A percentile compares a stretch with the other conserved stretches of the same genome.
phyloP scores from a whole-genome alignment of 2,113 vertebrate species.

The Ptyas mucosa region DNA sequence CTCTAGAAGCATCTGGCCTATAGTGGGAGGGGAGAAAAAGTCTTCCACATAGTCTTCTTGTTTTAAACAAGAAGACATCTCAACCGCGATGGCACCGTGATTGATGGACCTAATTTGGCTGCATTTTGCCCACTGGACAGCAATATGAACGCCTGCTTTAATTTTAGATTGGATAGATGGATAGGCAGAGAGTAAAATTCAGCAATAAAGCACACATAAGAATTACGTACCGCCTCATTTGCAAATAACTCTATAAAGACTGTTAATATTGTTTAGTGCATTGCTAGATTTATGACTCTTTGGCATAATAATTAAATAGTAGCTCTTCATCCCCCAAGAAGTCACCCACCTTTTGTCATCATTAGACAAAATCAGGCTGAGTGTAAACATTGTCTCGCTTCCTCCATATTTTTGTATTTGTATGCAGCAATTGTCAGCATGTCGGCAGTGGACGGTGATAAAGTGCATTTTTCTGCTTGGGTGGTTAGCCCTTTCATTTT shows the following conservation, averaged over 20 bases:
- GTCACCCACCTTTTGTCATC: conserved; percentile 66
- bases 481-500: conserved; percentile 83
- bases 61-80: neutral
- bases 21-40: neutral
- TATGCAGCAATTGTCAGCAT: conserved; percentile 78
- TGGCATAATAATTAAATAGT: conserved; percentile 66
- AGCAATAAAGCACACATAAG: conserved; percentile 4
- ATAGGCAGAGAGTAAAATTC: neutral
- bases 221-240: conserved; percentile 29
- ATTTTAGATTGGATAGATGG: neutral
- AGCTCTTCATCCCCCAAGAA: conserved; percentile 42
- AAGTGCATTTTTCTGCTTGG: conserved; percentile 91
- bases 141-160: neutral
- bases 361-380: conserved; percentile 71
- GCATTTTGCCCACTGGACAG: neutral
- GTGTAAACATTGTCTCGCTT: conserved; percentile 74
- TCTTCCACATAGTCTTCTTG: neutral
- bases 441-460: conserved; percentile 80
- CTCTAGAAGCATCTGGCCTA: neutral
- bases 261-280: conserved; percentile 34
- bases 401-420: conserved; percentile 71
- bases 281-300: conserved; percentile 42
- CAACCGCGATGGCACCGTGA: neutral
- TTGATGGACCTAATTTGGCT: neutral
- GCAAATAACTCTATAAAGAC: conserved; percentile 28